Evolutionary conservation across 2,113 vertebrate genomes (phyloP).

Genomic region (Casuarius casuarius): DNA sequence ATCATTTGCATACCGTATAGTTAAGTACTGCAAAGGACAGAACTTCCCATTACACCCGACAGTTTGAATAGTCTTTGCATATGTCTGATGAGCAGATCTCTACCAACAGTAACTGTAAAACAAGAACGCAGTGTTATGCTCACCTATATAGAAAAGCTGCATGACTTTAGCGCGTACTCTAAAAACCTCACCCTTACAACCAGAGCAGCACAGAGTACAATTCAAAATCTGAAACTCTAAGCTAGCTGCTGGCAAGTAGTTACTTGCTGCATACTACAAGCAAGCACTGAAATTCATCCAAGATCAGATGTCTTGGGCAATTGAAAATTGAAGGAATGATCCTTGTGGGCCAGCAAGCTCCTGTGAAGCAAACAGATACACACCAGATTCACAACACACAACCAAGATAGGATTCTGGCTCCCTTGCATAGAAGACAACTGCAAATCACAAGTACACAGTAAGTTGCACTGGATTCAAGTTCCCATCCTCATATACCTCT

Average conservation of each 20-base stretch:
- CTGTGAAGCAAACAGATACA: neutral
- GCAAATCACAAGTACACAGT: neutral
- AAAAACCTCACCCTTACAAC: neutral
- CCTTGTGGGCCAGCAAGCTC: constrained; percentile 9
- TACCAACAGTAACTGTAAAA: neutral
- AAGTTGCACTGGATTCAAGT: neutral
- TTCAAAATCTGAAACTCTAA: neutral
- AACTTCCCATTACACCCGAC: neutral
- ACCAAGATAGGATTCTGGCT: neutral
- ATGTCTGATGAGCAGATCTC: neutral
- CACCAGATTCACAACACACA: neutral
- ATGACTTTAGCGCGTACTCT: neutral
- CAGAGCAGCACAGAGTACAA: neutral
- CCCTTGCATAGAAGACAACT: neutral
- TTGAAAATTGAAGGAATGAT: neutral
- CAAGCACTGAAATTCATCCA: constrained; percentile 64
- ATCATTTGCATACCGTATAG: constrained; percentile 1
- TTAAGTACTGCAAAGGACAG: neutral
- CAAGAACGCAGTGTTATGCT: neutral
- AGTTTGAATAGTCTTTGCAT: neutral
- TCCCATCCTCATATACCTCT: neutral
- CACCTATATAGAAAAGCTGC: constrained; percentile 21
- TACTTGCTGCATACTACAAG: constrained; percentile 27
- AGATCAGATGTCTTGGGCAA: constrained; percentile 57
- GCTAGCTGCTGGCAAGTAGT: constrained; percentile 43